Conservation (phyloP, 2,797 vertebrate genomes). For the Diceros bicornis region DNA sequence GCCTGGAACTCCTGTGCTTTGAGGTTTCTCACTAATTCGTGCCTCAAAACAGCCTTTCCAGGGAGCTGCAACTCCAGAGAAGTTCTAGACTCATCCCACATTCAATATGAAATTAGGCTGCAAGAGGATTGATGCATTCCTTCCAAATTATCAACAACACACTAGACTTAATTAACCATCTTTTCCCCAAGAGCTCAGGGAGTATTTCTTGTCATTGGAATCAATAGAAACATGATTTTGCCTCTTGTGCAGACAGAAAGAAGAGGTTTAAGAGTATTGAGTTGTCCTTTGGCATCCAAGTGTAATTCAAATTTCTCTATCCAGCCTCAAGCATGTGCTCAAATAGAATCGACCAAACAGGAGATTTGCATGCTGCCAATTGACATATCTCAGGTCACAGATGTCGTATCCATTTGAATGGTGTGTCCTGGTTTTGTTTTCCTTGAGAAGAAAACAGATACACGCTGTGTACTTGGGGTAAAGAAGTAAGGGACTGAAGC, state of each 20-base stretch:
- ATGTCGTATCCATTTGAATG: constrained; percentile 55
- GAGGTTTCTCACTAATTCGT: too few species aligned
- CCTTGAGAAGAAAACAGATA: constrained; percentile 67
- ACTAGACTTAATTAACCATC: not conserved
- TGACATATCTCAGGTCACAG: constrained; percentile 79
- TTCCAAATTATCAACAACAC: not conserved
- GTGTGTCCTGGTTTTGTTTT: constrained; percentile 63
- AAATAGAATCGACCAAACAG: constrained; percentile 81
- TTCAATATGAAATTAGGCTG: not conserved
- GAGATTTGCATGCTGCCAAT: constrained; percentile 76
- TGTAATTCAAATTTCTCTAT: constrained; percentile 83
- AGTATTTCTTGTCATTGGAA: not conserved
- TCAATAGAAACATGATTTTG: not conserved
- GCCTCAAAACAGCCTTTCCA: not conserved
- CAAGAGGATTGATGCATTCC: not conserved
- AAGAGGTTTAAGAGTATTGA: constrained; percentile 83
- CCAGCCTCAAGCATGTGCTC: constrained; percentile 84
- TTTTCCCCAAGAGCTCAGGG: not conserved
- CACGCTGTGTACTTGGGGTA: not conserved
- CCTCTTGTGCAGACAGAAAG: constrained; percentile 78
- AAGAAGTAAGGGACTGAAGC: constrained; percentile 31
- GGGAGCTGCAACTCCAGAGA: not conserved
- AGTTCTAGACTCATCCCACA: not conserved
- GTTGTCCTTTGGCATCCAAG: constrained; percentile 71
- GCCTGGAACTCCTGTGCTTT: not conserved